phyloP scores from a whole-genome alignment of 2,113 vertebrate genomes.

The Argyrosomus japonicus region DNA sequence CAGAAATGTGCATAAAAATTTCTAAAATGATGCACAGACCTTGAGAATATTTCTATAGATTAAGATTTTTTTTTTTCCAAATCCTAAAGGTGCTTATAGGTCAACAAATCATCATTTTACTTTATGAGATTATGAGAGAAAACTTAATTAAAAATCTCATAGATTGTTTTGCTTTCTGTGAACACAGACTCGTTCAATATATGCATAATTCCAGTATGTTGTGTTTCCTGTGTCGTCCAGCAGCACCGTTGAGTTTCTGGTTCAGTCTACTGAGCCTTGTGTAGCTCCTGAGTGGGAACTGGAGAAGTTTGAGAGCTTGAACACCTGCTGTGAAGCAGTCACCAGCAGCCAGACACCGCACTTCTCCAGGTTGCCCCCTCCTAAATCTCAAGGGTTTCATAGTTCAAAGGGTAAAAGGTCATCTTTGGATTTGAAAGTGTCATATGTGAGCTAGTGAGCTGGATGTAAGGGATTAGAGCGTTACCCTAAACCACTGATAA shows the following conservation, averaged over 20 bases:
- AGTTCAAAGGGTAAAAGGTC: conserved; percentile 66
- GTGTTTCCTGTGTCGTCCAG: conserved; percentile 22
- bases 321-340: conserved; percentile 78
- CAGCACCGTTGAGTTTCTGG: conserved; percentile 37
- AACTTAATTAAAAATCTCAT: too few species aligned
- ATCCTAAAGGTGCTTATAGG: too few species aligned
- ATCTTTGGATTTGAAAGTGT: conserved; percentile 65
- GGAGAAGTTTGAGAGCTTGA: conserved; percentile 66
- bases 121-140: too few species aligned
- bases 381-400: conserved; percentile 38
- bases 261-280: conserved; percentile 36
- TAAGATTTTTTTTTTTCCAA: too few species aligned
- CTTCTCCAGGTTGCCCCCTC: conserved; percentile 55
- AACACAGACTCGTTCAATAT: conserved; percentile 2
- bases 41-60: too few species aligned
- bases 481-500: conserved; percentile 48
- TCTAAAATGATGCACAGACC: too few species aligned
- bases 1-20: too few species aligned
- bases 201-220: neutral
- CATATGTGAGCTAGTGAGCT: conserved; percentile 54
- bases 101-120: neutral
- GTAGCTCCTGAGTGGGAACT: conserved; percentile 64
- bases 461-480: conserved; percentile 65
- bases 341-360: conserved; percentile 57
- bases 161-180: too few species aligned